Conservation (phyloP, 2,113 vertebrate species). For the Blennius ocellaris region DNA sequence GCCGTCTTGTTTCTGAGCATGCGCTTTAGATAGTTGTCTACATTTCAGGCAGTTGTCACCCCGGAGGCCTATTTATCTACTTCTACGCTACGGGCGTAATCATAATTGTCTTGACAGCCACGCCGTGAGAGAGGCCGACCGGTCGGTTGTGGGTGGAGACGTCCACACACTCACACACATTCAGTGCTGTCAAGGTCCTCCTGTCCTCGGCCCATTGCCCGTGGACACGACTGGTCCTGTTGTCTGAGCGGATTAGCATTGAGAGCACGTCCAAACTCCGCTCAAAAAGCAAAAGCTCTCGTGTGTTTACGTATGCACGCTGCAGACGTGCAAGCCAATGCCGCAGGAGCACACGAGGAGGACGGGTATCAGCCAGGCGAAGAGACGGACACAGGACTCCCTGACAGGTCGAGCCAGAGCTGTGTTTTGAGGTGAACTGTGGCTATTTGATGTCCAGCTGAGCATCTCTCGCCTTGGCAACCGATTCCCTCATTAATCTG, state of each 20-base stretch:
- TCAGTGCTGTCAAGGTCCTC: slow-evolving; percentile 73
- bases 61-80: slow-evolving; percentile 59
- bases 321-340: slow-evolving; percentile 2
- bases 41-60: slow-evolving; percentile 32
- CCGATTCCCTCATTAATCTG: slow-evolving; percentile 55
- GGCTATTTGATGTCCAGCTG: slow-evolving; percentile 57
- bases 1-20: slow-evolving; percentile 5
- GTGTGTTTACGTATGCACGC: slow-evolving; percentile 3
- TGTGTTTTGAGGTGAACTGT: slow-evolving; percentile 39
- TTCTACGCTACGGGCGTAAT: slow-evolving; percentile 39
- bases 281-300: slow-evolving; percentile 36
- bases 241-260: slow-evolving; percentile 79
- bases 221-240: slow-evolving; percentile 69
- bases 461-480: slow-evolving; percentile 37
- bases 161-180: slow-evolving; percentile 52
- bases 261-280: slow-evolving; percentile 29
- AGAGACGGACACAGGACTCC: slow-evolving; percentile 13
- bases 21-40: slow-evolving; percentile 32
- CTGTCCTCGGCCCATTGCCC: slow-evolving; percentile 72
- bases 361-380: not conserved
- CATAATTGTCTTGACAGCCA: slow-evolving; percentile 73
- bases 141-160: slow-evolving; percentile 57
- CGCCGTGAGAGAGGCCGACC: slow-evolving; percentile 42
- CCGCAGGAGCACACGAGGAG: not conserved
- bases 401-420: slow-evolving; percentile 40